Evolutionary conservation across 1,140 invertebrate species (phyloP), one percentile per base, ranked within the genome.

Genomic region (Choristoneura fumiferana): DNA sequence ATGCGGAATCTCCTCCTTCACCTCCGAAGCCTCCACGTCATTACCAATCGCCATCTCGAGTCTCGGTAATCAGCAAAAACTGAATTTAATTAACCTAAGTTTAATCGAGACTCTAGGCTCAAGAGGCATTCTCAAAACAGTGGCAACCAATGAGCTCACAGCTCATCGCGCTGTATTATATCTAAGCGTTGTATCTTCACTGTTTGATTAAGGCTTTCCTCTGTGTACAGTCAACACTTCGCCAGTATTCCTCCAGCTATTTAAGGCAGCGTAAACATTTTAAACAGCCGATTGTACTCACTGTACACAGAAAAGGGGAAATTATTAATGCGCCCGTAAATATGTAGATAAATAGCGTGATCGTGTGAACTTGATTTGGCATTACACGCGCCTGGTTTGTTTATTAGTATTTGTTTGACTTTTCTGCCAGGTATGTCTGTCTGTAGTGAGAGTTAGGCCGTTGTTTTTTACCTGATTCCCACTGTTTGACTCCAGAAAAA

Each of bases 1-100:
- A 55, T 86, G 83, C 2, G 83, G 67, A 1, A 86, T 84, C 63
- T 82, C 81, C 58, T 84, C 82, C 54, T 61, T 68, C 12, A 15
- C 39, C 17, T 58, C 52, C 12, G 61, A 55, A 0, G 70, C 73
- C 54, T 80, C 78, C 3, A 72, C 68, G 8, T 87, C 82, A 10
- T 66, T 69, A 40, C 58, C 57, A 0, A n/a, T 49, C 43, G 33
- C 54, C 59, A 73, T 62, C 60, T 61, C 67, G 17, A 58, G 52
- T 67, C 5, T 33, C 54, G 13, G 58, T 58, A 62, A 70, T 69
- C 13, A 58, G 71, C 35, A 62, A 29, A 13, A 49, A 49, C 43
- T 49, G 43, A 29, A 29, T 49, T 12, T 49, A 33, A 18, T 12
- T 12, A 39, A 29, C 22, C 22, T 29, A 29, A 29, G 22, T 29